Evolutionary conservation across 2,113 vertebrate genomes (phyloP), one percentile per base, ranked within the genome.

Genomic region (Laticauda laticaudata): DNA sequence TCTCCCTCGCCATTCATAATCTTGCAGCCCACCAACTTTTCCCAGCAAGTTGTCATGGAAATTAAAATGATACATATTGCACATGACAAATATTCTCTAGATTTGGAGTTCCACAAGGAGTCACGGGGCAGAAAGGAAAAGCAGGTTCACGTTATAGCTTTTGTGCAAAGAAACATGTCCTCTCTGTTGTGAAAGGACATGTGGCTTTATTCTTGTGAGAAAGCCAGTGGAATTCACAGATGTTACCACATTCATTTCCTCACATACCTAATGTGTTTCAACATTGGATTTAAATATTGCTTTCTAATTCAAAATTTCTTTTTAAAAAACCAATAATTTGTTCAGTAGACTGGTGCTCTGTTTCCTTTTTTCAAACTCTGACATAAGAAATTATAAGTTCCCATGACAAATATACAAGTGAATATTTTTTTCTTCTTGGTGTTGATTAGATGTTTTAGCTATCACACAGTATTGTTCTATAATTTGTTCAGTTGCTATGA

Each of bases 371-470:
- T 43, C 54, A 57, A 21, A 34, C 4, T 59, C n/a, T 69, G 94
- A 94, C 1, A 45, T 45, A 0, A 93, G 53, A 94, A 92, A 92
- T 94, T 94, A 45, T 85, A 92, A 81, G 21, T 93, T 95, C 94
- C 91, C 86, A 89, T 94, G 0, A 0, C 59, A 93, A 93, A 94
- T 93, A 94, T 89, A 88, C 90, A 91, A 14, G 29, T 94, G 94
- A 95, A 95, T 96, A 96, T 91, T 92, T 89, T 94, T 85, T 94
- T 89, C 95, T 86, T 91, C 93, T 85, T 26, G 10, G 64, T 93
- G 90, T 96, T 95, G 93, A 96, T 95, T 95, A 96, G 96, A 96
- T 94, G 94, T 97, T 96, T 95, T 95, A 95, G 92, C 45, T 91
- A 96, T 92, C 95, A 0, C 0, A 0, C 92, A 75, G 51, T 94